Evolutionary conservation across 2,113 vertebrate genomes (phyloP), one percentile per base, ranked within the genome.

Genomic region (Mellivora capensis): DNA sequence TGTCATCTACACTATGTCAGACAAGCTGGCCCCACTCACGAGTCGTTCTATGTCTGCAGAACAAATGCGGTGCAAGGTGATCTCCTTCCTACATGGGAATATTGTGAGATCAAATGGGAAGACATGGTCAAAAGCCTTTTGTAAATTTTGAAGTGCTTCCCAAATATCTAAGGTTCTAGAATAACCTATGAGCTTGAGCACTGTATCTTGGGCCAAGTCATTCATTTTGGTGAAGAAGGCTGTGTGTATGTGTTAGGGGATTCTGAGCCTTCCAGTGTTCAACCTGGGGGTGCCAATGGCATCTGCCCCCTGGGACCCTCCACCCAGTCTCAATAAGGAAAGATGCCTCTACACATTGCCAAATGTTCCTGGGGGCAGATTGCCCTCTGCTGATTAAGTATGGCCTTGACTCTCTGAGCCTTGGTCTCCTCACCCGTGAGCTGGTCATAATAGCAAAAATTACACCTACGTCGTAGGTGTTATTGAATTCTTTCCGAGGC

Each of bases 111-210:
- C 97, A 97, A 93, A 90, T 54, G 87, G 87, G 89, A 91, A 80
- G 93, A 80, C 49, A 74, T n/a, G 47, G 77, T 34, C 34, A 44
- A 94, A 96, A 95, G 61, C 52, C 59, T 90, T 90, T 62, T 87
- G 85, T 72, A 93, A 94, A 96, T 93, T 97, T 93, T 96, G 94
- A 95, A 92, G 67, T 72, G 42, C 42, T 96, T 89, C 86, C 39
- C 67, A 97, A 94, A 83, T 94, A 93, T 49, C 93, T 90, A 31
- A 9, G 8, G 17, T 86, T 95, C 79, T 79, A 85, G 72, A 93
- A 44, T 88, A 49, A 69, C 34, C 76, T 62, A 29, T 93, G 72
- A 92, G 49, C 67, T 21, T 72, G 5, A 49, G 14, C 23, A 37
- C 87, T 87, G 64, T 87, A 87, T 81, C 90, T 82, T 64, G 90